Conservation (phyloP, 2,888 invertebrate genomes). For the Cataglyphis altisquamis region DNA sequence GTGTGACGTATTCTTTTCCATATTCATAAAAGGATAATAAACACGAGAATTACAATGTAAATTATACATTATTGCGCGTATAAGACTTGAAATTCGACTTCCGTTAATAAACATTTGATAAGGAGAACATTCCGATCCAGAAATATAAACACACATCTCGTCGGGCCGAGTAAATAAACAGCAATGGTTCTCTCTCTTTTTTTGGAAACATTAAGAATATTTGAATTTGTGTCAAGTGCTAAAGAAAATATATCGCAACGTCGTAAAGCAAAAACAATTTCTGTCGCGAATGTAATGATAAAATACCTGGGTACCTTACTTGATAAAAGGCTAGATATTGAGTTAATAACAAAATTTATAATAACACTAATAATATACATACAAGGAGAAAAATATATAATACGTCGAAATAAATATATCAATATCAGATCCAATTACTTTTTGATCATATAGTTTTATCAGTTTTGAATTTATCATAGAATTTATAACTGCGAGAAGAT, state of each 20-base stretch:
- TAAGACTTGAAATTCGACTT: background rate
- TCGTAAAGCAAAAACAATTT: background rate
- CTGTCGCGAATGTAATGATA: no score
- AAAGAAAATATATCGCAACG: background rate
- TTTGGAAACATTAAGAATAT: background rate
- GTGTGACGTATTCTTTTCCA: background rate
- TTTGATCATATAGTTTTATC: background rate
- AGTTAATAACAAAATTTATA: background rate
- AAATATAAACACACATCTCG: slow-evolving; percentile 20
- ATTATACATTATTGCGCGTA: background rate
- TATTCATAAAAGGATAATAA: background rate
- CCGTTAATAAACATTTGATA: slow-evolving; percentile 13
- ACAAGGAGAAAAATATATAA: background rate
- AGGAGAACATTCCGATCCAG: background rate
- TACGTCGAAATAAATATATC: background rate
- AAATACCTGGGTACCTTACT: background rate
- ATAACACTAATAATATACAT: background rate
- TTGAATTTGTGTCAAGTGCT: background rate
- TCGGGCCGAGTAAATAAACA: background rate
- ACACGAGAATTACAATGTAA: background rate
- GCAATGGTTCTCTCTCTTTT: background rate
- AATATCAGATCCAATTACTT: background rate
- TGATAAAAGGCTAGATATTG: background rate
- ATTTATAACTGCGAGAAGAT: background rate
- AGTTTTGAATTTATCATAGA: background rate